Base-by-base conservation (phyloP, 2,888 invertebrate genomes). In the Danaus chrysippus region DNA sequence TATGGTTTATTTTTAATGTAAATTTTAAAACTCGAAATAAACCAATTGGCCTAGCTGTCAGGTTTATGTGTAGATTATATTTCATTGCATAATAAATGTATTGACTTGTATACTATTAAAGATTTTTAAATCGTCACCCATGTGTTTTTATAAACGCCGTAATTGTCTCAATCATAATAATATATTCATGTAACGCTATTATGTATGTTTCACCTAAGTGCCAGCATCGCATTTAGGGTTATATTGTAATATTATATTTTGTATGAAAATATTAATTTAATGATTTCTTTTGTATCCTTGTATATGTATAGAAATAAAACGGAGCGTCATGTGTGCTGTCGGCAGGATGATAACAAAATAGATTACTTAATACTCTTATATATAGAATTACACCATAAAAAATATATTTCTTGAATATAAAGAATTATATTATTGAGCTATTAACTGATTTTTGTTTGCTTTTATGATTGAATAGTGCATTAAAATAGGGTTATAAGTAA, bases 161-260 rank as follows among this genome's bases (percentile, higher is more conserved):
- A 49, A 49, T 11, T 49, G 15, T n/a, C n/a, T 11, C 17, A 49
- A 17, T 10, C 49, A 13, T 49, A 13, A 19, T 49, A 15, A 49
- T 57, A 34, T 49, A 46, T 49, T 58, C 49, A 49, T 46, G 34
- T 58, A 41, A 58, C 15, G 6, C 11, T 13, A 42, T 55, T 55
- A 42, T 13, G 10, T 42, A 55, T n/a, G 15, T 42, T 55, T 42
- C 15, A 15, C 15, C 61, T 55, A 66, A 68, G 68, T 69, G 70
- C 63, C 67, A 59, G 63, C 53, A 62, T 64, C 52, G 56, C 42
- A 58, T 58, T 68, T 70, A 71, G 69, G 71, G 70, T 71, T 71
- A 68, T 70, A 71, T 69, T 68, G 68, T 79, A 75, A 81, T 74
- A 79, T 71, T 81, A 82, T 80, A 73, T 86, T 86, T 86, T 85